These are phyloP conservation scores for Margarornis squamiger DNA, from an alignment of 2,797 vertebrate species.

Conservation along the genomic window DNA sequence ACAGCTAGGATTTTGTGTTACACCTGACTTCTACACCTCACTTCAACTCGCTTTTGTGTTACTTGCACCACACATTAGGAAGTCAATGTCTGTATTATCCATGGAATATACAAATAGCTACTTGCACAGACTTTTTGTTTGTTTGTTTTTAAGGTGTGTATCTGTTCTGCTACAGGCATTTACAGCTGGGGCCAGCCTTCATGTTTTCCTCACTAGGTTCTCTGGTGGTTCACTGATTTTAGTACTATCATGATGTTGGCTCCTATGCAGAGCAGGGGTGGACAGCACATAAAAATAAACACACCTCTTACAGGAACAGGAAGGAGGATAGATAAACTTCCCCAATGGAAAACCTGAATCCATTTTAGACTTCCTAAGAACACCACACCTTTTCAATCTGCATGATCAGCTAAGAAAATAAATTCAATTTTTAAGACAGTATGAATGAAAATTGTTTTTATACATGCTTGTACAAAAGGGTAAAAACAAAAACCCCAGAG, in stretches of 20 bases:
- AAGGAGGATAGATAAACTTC: neutral
- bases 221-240: neutral
- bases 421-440: neutral
- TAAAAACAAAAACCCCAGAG: neutral
- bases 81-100: neutral
- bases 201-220: neutral
- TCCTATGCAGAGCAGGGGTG: neutral
- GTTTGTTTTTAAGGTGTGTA: neutral
- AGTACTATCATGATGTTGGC: neutral
- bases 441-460: neutral
- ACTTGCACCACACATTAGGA: neutral
- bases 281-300: neutral
- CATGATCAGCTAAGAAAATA: neutral
- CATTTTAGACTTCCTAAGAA: neutral
- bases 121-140: neutral
- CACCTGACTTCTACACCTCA: neutral
- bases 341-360: neutral
- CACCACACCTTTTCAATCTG: neutral
- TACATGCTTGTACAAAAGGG: neutral
- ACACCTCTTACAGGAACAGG: neutral
- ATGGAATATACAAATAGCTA: neutral
- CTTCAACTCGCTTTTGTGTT: neutral
- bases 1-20: neutral
- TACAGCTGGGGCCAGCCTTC: neutral
- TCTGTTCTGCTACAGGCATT: neutral